A percentile compares a stretch with the other conserved stretches of the same genome.
Evolutionary conservation across 2,888 invertebrate genomes (phyloP).

Genomic region (Druceiella hillmani): DNA sequence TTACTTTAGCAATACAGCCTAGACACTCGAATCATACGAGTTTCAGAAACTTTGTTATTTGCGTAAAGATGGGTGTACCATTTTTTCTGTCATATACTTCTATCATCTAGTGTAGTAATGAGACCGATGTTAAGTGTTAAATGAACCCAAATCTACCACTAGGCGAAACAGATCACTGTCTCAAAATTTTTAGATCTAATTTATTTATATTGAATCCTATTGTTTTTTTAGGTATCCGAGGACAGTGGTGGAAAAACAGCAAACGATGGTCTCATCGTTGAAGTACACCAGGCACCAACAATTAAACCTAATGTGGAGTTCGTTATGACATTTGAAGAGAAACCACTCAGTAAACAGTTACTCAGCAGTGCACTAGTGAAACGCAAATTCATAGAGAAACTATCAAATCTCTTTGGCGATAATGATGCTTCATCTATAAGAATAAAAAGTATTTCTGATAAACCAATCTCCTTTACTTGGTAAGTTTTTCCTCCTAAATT

Average conservation of each 20-base stretch:
- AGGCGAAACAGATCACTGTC: too few species aligned
- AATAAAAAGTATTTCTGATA: constrained; percentile 62
- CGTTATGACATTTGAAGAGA: constrained; percentile 69
- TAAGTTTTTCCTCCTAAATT: constrained; percentile 30
- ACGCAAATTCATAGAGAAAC: constrained; percentile 74
- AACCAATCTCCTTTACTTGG: constrained; percentile 69
- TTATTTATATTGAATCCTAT: constrained; percentile 2
- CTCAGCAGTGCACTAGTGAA: constrained; percentile 66
- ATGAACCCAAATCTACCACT: too few species aligned
- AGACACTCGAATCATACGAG: too few species aligned
- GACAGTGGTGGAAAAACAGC: constrained; percentile 70
- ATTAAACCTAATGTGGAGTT: constrained; percentile 71
- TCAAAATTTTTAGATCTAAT: too few species aligned
- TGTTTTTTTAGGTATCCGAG: constrained; percentile 54
- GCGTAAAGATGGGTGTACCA: too few species aligned
- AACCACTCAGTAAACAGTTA: constrained; percentile 63
- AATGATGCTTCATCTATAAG: constrained; percentile 65
- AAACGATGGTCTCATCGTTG: constrained; percentile 73
- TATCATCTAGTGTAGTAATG: too few species aligned
- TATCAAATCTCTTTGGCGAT: constrained; percentile 74
- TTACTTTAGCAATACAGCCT: too few species aligned
- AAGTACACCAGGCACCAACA: constrained; percentile 60
- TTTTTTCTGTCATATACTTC: too few species aligned
- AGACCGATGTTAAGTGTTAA: too few species aligned
- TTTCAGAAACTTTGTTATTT: too few species aligned